Base-by-base conservation (phyloP, 2,888 invertebrate species). In the Malthinus flaveolus region DNA sequence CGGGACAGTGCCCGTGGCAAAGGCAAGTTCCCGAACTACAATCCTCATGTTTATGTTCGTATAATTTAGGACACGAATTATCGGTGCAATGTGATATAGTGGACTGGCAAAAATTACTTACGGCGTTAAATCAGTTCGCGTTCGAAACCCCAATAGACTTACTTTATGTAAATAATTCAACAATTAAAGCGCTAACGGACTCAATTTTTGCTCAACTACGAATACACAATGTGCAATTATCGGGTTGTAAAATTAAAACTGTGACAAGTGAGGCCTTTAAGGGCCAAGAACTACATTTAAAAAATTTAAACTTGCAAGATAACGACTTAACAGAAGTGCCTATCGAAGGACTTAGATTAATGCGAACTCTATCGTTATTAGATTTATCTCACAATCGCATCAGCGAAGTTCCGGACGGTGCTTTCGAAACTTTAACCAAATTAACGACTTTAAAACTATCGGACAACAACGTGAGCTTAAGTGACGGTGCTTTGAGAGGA, bases 51-150 rank as follows among this genome's bases (percentile, higher is more conserved):
- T 85, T 94, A 59, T 95, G 95, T 79, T 93, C 93, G 62, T 89
- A 89, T 77, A 94, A 93, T 76, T 82, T 92, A 62, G 92, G 90
- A 39, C 85, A 87, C 68, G 93, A 93, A 75, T 82, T 95, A 9
- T 93, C 93, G 32, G 90, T 95, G 64, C 94, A 95, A 79, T 95
- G 94, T 79, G 93, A 93, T 79, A 90, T 91, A 84, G 93, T 93
- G 58, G 89, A 93, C 72, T 93, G 91, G 76, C 79, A 84, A 44
- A 83, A 85, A 64, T 82, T 95, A n/a, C 76, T 94, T 67, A 80
- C 85, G 55, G 89, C 91, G 31, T 81, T 91, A 76, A 85, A 89
- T 73, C 84, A 85, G 68, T 86, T 87, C 80, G 85, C 88, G 13
- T 82, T 83, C 63, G 82, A 83, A 66, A 86, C 85, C 52, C 83